Evolutionary conservation across 2,888 invertebrate genomes (phyloP).

Genomic region (Sylvicola cinctus): DNA sequence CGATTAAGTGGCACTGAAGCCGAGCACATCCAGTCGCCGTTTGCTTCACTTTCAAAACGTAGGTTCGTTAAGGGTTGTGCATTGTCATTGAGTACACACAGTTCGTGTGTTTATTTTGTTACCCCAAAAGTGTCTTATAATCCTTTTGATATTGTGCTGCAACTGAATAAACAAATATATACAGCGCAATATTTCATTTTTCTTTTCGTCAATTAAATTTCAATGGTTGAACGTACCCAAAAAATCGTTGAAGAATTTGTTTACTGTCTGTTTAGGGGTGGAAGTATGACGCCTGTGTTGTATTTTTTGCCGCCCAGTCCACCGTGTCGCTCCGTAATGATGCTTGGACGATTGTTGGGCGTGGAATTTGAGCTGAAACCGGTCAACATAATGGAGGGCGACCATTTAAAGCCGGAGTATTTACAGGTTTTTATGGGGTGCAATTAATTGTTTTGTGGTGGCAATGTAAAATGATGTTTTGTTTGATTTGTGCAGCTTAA

Average conservation of each 20-base stretch:
- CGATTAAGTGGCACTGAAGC: too few relatives aligned
- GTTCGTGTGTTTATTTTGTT: too few relatives aligned
- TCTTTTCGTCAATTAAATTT: not conserved
- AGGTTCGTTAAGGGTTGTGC: too few relatives aligned
- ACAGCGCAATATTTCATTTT: too few relatives aligned
- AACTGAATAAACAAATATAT: too few relatives aligned
- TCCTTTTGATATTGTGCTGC: too few relatives aligned
- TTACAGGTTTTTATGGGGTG: slow-evolving; percentile 25
- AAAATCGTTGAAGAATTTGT: slow-evolving; percentile 26
- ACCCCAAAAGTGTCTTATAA: too few relatives aligned
- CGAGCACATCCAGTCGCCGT: too few relatives aligned
- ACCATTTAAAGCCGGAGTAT: slow-evolving; percentile 38
- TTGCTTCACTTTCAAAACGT: too few relatives aligned
- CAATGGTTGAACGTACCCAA: slow-evolving; percentile 16
- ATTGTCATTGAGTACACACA: too few relatives aligned
- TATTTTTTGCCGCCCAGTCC: slow-evolving; percentile 37
- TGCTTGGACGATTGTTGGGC: slow-evolving; percentile 35
- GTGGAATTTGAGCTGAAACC: slow-evolving; percentile 36
- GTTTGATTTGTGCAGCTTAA: slow-evolving; percentile 19
- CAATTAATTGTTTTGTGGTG: slow-evolving; percentile 1
- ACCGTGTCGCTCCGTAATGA: slow-evolving; percentile 34
- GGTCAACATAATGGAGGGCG: slow-evolving; percentile 31
- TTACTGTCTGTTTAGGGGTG: slow-evolving; percentile 23
- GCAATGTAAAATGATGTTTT: slow-evolving; percentile 1
- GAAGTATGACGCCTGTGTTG: slow-evolving; percentile 24